phyloP scores from a whole-genome alignment of 2,888 invertebrate species.

The Salpingus planirostris region DNA sequence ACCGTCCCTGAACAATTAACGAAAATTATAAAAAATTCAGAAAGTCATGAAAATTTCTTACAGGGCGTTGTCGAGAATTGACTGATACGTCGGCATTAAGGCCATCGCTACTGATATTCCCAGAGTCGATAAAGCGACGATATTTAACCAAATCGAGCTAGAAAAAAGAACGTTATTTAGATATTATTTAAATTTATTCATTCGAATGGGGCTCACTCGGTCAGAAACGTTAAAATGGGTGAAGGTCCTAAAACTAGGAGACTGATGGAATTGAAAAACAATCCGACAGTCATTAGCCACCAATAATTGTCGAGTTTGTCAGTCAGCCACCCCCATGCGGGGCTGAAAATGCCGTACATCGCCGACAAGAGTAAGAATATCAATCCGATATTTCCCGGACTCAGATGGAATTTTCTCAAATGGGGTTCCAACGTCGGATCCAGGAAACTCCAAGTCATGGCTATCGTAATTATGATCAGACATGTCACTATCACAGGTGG shows the following conservation, averaged over 20 bases:
- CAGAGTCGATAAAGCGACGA: constrained; percentile 55
- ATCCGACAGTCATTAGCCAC: constrained; percentile 62
- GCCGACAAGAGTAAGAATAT: constrained; percentile 63
- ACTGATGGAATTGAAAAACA: constrained; percentile 51
- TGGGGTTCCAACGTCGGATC: constrained; percentile 72
- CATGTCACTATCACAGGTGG: constrained; percentile 62
- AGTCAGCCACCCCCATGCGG: constrained; percentile 62
- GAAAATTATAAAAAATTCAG: too few species aligned
- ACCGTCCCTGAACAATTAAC: constrained; percentile 48
- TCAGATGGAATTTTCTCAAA: constrained; percentile 52
- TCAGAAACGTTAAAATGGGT: constrained; percentile 47
- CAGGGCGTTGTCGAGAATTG: constrained; percentile 60
- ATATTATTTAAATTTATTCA: too few species aligned
- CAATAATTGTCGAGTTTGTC: constrained; percentile 56
- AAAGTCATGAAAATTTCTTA: constrained; percentile 49
- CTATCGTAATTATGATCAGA: constrained; percentile 57
- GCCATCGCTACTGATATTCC: constrained; percentile 62
- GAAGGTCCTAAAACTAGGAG: constrained; percentile 60
- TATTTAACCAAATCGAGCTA: constrained; percentile 57
- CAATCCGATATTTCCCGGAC: constrained; percentile 57
- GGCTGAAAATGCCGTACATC: constrained; percentile 62
- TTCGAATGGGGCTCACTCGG: constrained; percentile 49
- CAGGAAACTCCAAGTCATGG: constrained; percentile 65
- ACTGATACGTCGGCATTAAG: constrained; percentile 65
- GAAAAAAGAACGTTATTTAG: too few species aligned